phyloP scores from a whole-genome alignment of 2,113 vertebrate species.

The Anhinga rufa region DNA sequence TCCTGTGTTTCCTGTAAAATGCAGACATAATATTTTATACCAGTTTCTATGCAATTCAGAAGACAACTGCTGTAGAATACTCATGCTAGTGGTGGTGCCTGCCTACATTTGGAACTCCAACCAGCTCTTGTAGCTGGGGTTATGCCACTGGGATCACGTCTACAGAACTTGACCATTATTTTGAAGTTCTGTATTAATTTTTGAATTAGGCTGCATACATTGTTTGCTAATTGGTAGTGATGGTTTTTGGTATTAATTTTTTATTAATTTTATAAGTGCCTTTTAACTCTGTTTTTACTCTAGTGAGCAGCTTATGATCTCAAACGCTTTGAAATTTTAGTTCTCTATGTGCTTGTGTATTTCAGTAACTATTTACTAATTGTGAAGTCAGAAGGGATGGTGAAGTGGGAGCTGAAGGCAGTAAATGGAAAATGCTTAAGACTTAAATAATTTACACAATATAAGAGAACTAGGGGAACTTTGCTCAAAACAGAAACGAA shows the following conservation, averaged over 20 bases:
- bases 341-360: conserved; percentile 15
- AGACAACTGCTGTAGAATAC: background rate
- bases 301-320: conserved; percentile 36
- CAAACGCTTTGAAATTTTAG: conserved; percentile 23
- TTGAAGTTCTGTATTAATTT: background rate
- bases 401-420: conserved; percentile 25
- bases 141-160: background rate
- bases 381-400: conserved; percentile 39
- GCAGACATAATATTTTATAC: background rate
- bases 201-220: background rate
- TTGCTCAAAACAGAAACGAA: conserved; percentile 20
- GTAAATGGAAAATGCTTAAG: conserved; percentile 22
- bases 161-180: background rate
- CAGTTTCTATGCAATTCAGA: background rate
- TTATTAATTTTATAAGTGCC: conserved; percentile 35
- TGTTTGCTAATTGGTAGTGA: conserved; percentile 32
- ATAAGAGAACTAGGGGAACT: background rate
- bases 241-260: conserved; percentile 56
- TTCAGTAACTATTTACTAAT: conserved; percentile 59
- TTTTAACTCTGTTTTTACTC: conserved; percentile 55
- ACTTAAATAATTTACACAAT: conserved; percentile 46
- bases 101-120: background rate
- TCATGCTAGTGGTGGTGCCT: background rate
- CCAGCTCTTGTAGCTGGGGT: background rate
- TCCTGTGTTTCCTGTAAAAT: background rate